Percentiles rank a stretch among this genome's conserved stretches.
Evolutionary conservation across 2,888 invertebrate genomes (phyloP).

Genomic region (Rhynchonema sp.): DNA sequence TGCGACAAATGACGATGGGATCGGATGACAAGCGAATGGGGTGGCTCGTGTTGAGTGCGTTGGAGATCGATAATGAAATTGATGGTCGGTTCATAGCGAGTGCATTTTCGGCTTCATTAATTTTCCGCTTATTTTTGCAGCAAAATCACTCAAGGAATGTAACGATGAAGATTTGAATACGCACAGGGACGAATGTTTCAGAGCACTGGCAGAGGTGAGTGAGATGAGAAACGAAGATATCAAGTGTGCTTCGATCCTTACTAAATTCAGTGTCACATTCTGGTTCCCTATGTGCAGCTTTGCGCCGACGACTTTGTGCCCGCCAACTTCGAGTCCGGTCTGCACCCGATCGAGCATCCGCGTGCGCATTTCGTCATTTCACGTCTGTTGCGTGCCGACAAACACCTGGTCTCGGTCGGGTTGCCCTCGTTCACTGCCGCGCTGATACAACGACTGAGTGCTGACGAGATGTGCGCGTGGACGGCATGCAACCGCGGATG

Average conservation of each 20-base stretch:
- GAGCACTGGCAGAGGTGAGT: constrained; percentile 15
- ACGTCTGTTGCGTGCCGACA: not conserved
- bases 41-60: constrained; percentile 11
- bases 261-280: not conserved
- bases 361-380: constrained; percentile 2
- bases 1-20: constrained; percentile 17
- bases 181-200: constrained; percentile 8
- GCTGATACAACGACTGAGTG: not conserved
- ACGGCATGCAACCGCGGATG: constrained; percentile 7
- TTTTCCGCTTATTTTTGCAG: too few relatives aligned
- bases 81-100: not conserved
- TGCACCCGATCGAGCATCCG: constrained; percentile 12
- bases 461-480: constrained; percentile 3
- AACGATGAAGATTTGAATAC: too few relatives aligned
- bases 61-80: constrained; percentile 10
- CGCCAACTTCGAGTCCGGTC: constrained; percentile 4
- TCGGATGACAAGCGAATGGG: constrained; percentile 4
- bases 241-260: not conserved
- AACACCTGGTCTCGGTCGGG: not conserved
- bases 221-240: too few relatives aligned
- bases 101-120: not conserved
- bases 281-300: constrained; percentile 5
- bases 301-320: constrained; percentile 20
- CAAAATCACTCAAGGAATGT: constrained; percentile 12
- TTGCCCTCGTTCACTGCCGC: not conserved